Base-by-base conservation (phyloP, 2,888 invertebrate genomes). In the Zeuzera pyrina region DNA sequence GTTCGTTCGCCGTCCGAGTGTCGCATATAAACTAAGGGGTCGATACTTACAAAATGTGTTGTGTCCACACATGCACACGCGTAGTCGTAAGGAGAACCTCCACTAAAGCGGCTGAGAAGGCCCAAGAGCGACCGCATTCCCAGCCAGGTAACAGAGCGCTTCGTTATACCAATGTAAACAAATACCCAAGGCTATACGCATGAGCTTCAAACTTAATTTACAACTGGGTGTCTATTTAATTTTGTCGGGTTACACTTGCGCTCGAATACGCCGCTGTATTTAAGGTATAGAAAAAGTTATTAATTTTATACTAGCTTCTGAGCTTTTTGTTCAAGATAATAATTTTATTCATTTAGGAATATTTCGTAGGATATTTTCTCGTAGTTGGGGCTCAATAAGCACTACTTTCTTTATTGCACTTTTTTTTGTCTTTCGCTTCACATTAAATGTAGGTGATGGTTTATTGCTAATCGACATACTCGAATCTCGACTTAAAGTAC, bases 41-140 rank as follows among this genome's bases (percentile, higher is more conserved):
- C 62, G 47, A 57, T 69, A 74, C 70, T 83, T 68, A 84, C 69
- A 61, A 61, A 74, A n/a, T n/a, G n/a, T 73, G 79, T 83, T 81
- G 81, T 81, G 81, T 83, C 76, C 79, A 78, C 83, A 74, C 83
- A 83, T 79, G 79, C 81, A 76, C 81, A 55, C 83, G 76, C 72
- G 72, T 81, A 84, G 84, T 85, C 74, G 83, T 85, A 74, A 74
- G 84, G 78, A 84, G 84, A 81, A 83, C 83, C 53, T 85, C 84
- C 72, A 85, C 84, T 71, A 85, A 85, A 79, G 78, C 79, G 73
- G 77, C 84, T 67, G 84, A 84, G 69, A 84, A 84, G 78, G 73
- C 79, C 70, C 84, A 84, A 81, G 84, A 84, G 56, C 76, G 84
- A 70, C 84, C 84, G 52, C 84, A 84, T 70, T 84, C 84, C 66